Evolutionary conservation across 2,888 invertebrate species (phyloP).

Genomic region (Germaria angustata): DNA sequence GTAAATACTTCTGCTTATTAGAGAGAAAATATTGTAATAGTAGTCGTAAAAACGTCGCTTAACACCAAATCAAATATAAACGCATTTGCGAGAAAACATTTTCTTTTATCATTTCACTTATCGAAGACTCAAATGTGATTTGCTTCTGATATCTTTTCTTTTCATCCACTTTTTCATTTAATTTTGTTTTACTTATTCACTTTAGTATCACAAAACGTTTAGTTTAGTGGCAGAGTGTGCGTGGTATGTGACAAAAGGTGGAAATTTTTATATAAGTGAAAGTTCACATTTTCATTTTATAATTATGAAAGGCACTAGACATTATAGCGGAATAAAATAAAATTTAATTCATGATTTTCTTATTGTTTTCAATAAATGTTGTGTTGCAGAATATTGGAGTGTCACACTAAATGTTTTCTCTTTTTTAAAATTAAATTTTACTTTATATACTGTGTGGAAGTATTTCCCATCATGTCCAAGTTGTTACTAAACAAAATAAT

Average conservation of each 20-base stretch:
- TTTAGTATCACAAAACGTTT: background rate
- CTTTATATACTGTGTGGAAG: too few species aligned
- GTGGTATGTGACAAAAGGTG: background rate
- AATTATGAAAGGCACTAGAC: too few species aligned
- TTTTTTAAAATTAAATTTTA: too few species aligned
- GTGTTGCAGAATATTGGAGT: too few species aligned
- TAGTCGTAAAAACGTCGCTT: conserved; percentile 24
- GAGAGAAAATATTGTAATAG: conserved; percentile 37
- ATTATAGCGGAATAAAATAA: too few species aligned
- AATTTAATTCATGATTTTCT: too few species aligned
- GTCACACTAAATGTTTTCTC: too few species aligned
- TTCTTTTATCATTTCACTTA: conserved; percentile 16
- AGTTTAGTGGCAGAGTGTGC: background rate
- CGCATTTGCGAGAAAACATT: conserved; percentile 21
- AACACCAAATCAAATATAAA: conserved; percentile 52
- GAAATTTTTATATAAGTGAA: too few species aligned
- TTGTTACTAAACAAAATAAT: too few species aligned
- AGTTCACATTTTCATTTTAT: too few species aligned
- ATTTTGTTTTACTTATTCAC: conserved; percentile 18
- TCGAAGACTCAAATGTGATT: conserved; percentile 43
- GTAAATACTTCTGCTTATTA: conserved; percentile 25
- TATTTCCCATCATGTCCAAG: too few species aligned
- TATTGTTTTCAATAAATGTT: too few species aligned
- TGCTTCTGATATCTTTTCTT: conserved; percentile 22
- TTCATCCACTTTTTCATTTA: conserved; percentile 6